These are phyloP conservation scores for Cyphomyrmex costatus DNA, from an alignment of 1,140 invertebrate species.

Conservation along the genomic window DNA sequence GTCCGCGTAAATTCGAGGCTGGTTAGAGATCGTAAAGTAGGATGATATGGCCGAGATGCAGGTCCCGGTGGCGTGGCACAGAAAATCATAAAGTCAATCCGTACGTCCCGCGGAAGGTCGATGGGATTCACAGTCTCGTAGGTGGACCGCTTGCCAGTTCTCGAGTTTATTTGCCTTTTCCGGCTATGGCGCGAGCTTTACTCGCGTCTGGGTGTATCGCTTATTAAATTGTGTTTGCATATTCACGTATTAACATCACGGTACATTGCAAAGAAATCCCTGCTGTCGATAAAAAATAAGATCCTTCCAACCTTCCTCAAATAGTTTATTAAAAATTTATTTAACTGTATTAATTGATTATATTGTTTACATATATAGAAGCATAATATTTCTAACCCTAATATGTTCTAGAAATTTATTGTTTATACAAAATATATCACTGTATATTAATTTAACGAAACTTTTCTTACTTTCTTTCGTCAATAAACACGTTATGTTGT, in stretches of 20 bases:
- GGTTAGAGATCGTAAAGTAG: constrained; percentile 78
- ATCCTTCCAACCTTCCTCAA: background rate
- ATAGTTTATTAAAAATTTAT: background rate
- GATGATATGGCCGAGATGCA: constrained; percentile 61
- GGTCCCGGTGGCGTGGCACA: constrained; percentile 66
- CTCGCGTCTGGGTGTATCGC: constrained; percentile 11
- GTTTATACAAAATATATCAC: background rate
- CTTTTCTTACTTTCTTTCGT: background rate
- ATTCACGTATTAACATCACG: background rate
- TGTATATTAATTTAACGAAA: background rate
- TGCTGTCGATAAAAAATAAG: background rate
- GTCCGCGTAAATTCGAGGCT: constrained; percentile 81
- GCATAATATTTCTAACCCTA: constrained; percentile 3
- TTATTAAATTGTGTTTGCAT: constrained; percentile 41
- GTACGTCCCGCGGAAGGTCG: constrained; percentile 27
- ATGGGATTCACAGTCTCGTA: constrained; percentile 21
- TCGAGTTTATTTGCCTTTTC: constrained; percentile 53
- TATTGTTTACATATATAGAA: background rate
- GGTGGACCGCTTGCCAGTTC: constrained; percentile 42
- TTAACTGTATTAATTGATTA: background rate
- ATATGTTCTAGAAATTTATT: background rate
- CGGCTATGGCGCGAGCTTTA: background rate
- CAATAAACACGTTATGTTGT: background rate
- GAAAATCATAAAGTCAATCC: constrained; percentile 76
- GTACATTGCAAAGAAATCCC: background rate